Percentiles rank a stretch among this genome's conserved stretches.
Conservation (phyloP, 2,113 vertebrate species). For the Benitochromis conjunctus region DNA sequence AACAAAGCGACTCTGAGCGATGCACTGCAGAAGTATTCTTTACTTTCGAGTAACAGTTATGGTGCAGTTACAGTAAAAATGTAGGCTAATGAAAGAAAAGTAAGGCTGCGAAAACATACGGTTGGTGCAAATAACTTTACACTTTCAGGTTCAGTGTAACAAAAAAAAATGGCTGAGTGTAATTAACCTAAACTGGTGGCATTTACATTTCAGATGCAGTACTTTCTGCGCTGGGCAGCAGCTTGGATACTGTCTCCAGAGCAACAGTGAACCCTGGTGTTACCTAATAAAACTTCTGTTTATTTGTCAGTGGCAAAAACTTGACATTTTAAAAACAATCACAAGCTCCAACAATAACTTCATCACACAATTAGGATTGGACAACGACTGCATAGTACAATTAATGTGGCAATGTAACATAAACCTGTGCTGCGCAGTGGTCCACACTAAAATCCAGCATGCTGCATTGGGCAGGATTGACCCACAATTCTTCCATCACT, state of each 20-base stretch:
- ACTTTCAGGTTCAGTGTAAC: background rate
- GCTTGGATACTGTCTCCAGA: background rate
- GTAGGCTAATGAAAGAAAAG: background rate
- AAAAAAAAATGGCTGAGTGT: background rate
- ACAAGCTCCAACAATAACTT: background rate
- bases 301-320: background rate
- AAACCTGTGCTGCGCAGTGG: background rate
- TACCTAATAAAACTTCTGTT: background rate
- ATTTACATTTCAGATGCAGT: background rate
- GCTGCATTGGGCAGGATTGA: background rate
- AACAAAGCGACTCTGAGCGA: background rate
- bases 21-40: background rate
- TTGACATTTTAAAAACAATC: background rate
- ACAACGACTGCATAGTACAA: background rate
- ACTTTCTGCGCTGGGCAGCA: background rate
- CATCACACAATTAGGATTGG: background rate
- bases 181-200: background rate
- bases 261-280: slow-evolving; percentile 63
- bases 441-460: background rate
- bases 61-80: background rate
- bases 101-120: background rate
- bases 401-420: accelerated
- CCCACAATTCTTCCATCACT: background rate
- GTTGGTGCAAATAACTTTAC: background rate
- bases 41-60: background rate